Conservation (phyloP, 2,888 invertebrate species). For the Seladonia tumulorum region DNA sequence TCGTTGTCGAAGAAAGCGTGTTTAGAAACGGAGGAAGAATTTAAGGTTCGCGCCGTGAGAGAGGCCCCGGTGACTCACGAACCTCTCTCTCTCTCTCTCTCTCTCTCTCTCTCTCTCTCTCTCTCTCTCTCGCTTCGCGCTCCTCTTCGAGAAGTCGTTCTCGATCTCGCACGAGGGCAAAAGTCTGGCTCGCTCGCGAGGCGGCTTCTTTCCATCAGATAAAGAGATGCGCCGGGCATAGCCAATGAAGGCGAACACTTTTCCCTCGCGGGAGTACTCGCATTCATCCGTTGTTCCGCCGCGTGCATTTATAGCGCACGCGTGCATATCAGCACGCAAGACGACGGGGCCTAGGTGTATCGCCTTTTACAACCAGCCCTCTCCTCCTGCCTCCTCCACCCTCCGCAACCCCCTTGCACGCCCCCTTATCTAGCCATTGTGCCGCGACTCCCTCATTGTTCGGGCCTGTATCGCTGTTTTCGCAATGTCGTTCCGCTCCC, state of each 20-base stretch:
- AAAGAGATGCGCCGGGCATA: conserved; percentile 75
- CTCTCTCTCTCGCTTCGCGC: not conserved
- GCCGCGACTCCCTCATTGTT: conserved; percentile 60
- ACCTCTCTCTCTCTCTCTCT: not conserved
- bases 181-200: conserved; percentile 46
- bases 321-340: conserved; percentile 53
- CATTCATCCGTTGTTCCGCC: conserved; percentile 63
- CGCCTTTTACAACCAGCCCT: conserved; percentile 53
- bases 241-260: conserved; percentile 76
- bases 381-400: not conserved
- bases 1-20: conserved; percentile 60
- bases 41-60: conserved; percentile 45
- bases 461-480: conserved; percentile 50
- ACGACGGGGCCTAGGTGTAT: conserved; percentile 42
- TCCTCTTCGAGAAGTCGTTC: conserved; percentile 12
- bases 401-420: conserved; percentile 12
- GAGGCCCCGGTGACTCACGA: conserved; percentile 48
- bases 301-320: conserved; percentile 42
- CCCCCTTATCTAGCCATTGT: conserved; percentile 68
- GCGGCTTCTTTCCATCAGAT: conserved; percentile 80
- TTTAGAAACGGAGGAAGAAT: conserved; percentile 49
- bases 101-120: no score
- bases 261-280: conserved; percentile 68
- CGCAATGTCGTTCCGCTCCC: conserved; percentile 55
- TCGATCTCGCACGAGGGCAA: conserved; percentile 59